Percentiles rank a stretch among this genome's conserved stretches.
Evolutionary conservation across 2,888 invertebrate genomes (phyloP).

Genomic region (Alloscopus bannaensis): DNA sequence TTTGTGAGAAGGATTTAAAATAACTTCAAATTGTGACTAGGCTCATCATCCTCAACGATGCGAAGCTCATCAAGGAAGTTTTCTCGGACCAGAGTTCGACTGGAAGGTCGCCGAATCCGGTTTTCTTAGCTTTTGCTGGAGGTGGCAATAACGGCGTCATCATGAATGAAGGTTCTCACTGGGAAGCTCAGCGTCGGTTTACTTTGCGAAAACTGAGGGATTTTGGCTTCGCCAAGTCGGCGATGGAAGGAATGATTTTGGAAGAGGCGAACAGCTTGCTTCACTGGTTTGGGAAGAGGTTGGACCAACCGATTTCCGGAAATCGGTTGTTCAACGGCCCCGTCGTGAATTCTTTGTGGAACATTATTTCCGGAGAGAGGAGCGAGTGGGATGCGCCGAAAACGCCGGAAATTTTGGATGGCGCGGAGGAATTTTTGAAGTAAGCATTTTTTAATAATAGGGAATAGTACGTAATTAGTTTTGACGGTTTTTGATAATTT

Average conservation of each 20-base stretch:
- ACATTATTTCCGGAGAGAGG: constrained; percentile 30
- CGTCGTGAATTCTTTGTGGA: constrained; percentile 35
- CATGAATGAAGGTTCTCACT: constrained; percentile 36
- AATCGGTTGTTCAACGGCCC: constrained; percentile 25
- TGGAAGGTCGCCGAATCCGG: constrained; percentile 34
- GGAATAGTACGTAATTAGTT: constrained; percentile 6
- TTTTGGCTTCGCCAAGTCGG: constrained; percentile 54
- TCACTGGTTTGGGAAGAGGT: constrained; percentile 21
- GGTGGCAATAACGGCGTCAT: constrained; percentile 51
- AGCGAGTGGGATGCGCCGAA: constrained; percentile 19
- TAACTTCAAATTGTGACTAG: constrained; percentile 3
- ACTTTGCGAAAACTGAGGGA: constrained; percentile 45
- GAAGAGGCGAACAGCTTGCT: constrained; percentile 48
- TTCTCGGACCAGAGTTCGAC: constrained; percentile 19
- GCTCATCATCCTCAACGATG: constrained; percentile 42
- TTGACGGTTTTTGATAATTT: no score
- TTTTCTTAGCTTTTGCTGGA: constrained; percentile 11
- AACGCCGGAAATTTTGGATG: constrained; percentile 8
- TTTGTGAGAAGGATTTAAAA: no score
- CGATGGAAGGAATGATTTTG: constrained; percentile 48
- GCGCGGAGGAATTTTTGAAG: constrained; percentile 10
- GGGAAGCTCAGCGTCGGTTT: constrained; percentile 59
- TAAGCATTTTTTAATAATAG: no score
- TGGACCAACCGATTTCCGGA: constrained; percentile 39
- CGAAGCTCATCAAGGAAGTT: constrained; percentile 35